These are phyloP conservation scores for Palythoa grandiflora DNA, from an alignment of 92 coral and sea anemone genomes.

Conservation along the genomic window DNA sequence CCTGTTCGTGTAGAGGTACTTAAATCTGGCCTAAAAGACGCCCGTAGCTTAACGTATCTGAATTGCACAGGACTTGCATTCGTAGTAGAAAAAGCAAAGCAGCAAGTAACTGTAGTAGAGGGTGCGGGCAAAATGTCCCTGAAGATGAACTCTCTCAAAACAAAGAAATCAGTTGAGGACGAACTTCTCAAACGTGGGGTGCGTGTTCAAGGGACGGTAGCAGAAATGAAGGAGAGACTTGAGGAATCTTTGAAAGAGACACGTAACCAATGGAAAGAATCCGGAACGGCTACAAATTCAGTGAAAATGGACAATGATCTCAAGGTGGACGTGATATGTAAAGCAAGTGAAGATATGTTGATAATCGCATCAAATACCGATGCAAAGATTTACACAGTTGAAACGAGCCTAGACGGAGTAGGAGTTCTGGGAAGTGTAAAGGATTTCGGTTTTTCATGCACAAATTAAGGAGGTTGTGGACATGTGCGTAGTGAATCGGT, in stretches of 20 bases:
- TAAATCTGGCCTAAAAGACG: slow-evolving; percentile 26
- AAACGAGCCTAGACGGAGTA: slow-evolving; percentile 30
- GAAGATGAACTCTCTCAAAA: background rate
- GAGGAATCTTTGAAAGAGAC: background rate
- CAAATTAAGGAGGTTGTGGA: slow-evolving; percentile 2
- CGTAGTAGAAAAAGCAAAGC: background rate
- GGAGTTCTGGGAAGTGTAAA: slow-evolving; percentile 2
- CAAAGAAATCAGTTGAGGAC: slow-evolving; percentile 3
- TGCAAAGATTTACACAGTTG: background rate
- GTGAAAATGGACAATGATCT: slow-evolving; percentile 22
- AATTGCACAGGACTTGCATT: background rate
- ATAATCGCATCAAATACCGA: slow-evolving; percentile 49
- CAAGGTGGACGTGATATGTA: slow-evolving; percentile 20
- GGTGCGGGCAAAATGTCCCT: background rate
- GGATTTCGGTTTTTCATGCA: background rate
- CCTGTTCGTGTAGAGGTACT: slow-evolving; percentile 46
- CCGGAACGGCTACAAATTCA: background rate
- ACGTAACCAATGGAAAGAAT: background rate
- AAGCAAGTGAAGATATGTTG: slow-evolving; percentile 32
- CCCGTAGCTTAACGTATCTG: background rate
- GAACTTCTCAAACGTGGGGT: background rate
- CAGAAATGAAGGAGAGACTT: background rate
- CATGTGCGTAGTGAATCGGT: slow-evolving; percentile 28
- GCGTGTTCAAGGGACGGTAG: slow-evolving; percentile 3
- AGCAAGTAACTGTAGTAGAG: background rate